A percentile compares a stretch with the other conserved stretches of the same genome.
These are phyloP conservation scores for Decapterus maruadsi DNA, from an alignment of 2,797 vertebrate genomes.

Conservation along the genomic window DNA sequence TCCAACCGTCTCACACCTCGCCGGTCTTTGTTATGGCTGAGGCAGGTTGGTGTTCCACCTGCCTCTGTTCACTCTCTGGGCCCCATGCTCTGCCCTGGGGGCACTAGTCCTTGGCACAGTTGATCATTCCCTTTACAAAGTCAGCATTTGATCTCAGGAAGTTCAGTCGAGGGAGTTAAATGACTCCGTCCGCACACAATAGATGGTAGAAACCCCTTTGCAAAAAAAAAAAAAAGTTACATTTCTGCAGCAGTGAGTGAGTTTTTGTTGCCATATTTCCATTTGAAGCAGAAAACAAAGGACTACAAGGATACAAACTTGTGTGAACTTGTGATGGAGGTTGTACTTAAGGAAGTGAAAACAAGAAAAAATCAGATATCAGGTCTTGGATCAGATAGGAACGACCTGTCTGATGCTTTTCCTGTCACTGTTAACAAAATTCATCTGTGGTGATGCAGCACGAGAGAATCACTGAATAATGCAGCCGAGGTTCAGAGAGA, in stretches of 20 bases:
- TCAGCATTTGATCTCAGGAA: constrained; percentile 25
- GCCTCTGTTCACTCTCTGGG: constrained; percentile 32
- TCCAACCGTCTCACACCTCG: constrained; percentile 70
- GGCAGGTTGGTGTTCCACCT: constrained; percentile 49
- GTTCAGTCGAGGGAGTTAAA: constrained; percentile 8
- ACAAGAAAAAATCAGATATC: constrained; percentile 41
- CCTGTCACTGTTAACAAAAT: constrained; percentile 37
- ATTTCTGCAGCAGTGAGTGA: neutral
- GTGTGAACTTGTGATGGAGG: constrained; percentile 6
- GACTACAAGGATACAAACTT: constrained; percentile 3
- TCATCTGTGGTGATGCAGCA: constrained; percentile 7
- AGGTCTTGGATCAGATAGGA: constrained; percentile 39
- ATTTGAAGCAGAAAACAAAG: neutral
- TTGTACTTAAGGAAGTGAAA: constrained; percentile 69
- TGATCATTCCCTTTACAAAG: constrained; percentile 29
- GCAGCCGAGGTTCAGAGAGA: constrained; percentile 4
- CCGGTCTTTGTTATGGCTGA: constrained; percentile 61
- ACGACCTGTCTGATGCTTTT: constrained; percentile 35
- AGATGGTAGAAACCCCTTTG: neutral
- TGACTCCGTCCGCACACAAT: neutral
- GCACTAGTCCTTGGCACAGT: constrained; percentile 36
- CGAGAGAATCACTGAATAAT: neutral
- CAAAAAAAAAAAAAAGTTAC: too few species aligned
- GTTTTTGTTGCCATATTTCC: neutral
- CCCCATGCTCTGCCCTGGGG: constrained; percentile 42